Percentiles rank a stretch among this genome's conserved stretches.
Evolutionary conservation across 2,113 vertebrate species (phyloP).

Genomic region (Siniperca knerii): DNA sequence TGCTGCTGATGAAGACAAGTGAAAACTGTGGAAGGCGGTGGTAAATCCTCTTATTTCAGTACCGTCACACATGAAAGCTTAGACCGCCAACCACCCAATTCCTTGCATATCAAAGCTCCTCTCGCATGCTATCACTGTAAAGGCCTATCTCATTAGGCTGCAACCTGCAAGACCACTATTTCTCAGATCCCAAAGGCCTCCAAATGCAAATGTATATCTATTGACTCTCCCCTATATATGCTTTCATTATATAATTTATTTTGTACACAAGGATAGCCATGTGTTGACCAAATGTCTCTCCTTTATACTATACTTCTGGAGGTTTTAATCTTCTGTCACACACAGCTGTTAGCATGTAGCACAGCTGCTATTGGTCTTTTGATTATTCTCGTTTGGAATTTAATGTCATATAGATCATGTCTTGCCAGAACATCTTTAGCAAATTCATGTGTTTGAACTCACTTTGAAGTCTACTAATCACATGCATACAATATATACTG

Average conservation of each 20-base stretch:
- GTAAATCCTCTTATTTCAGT: constrained; percentile 55
- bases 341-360: constrained; percentile 17
- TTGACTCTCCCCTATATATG: constrained; percentile 40
- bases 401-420: constrained; percentile 8
- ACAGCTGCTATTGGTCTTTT: background rate
- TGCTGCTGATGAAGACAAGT: constrained; percentile 69
- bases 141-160: constrained; percentile 35
- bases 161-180: constrained; percentile 42
- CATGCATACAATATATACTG: background rate
- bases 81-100: constrained; percentile 47
- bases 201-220: constrained; percentile 62
- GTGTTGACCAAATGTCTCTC: constrained; percentile 24
- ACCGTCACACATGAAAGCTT: constrained; percentile 65
- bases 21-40: constrained; percentile 30
- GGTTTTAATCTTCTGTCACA: constrained; percentile 1
- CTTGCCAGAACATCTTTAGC: background rate
- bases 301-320: background rate
- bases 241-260: constrained; percentile 55
- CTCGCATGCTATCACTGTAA: constrained; percentile 25
- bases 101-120: constrained; percentile 58
- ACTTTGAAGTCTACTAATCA: background rate
- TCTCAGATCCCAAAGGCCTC: constrained; percentile 34
- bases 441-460: constrained; percentile 26
- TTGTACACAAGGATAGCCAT: constrained; percentile 46
- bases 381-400: constrained; percentile 21